Conservation (phyloP, 2,888 invertebrate genomes). For the Sylvicola cinctus region DNA sequence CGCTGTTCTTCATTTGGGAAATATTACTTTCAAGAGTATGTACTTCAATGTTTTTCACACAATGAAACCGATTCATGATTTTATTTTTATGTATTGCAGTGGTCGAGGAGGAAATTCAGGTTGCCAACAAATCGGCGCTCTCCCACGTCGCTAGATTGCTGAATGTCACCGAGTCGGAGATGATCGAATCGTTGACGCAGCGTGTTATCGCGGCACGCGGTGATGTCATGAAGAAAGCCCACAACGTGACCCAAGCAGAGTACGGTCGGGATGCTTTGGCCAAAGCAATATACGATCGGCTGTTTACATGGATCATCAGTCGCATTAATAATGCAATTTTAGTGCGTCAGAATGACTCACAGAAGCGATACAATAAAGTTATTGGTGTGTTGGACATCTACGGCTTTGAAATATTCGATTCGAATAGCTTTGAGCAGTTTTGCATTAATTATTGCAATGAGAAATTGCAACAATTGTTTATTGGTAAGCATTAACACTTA, state of each 20-base stretch:
- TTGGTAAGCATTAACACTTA: slow-evolving; percentile 38
- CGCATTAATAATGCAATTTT: slow-evolving; percentile 82
- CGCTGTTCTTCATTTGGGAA: slow-evolving; percentile 69
- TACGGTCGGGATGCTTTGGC: slow-evolving; percentile 83
- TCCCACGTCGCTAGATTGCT: slow-evolving; percentile 41
- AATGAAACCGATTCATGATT: background rate
- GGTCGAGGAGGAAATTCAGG: slow-evolving; percentile 39
- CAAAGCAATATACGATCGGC: slow-evolving; percentile 86
- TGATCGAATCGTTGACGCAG: slow-evolving; percentile 59
- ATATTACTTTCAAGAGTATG: slow-evolving; percentile 22
- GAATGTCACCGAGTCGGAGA: slow-evolving; percentile 39
- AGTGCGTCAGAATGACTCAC: slow-evolving; percentile 32
- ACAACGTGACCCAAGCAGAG: slow-evolving; percentile 64
- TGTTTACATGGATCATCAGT: slow-evolving; percentile 87
- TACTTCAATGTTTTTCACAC: slow-evolving; percentile 21
- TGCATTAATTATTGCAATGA: slow-evolving; percentile 99
- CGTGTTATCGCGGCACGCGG: slow-evolving; percentile 86
- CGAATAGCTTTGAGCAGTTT: slow-evolving; percentile 95
- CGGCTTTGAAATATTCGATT: slow-evolving; percentile 95
- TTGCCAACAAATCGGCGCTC: slow-evolving; percentile 36
- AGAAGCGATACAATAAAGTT: slow-evolving; percentile 19
- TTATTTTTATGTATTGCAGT: slow-evolving; percentile 24
- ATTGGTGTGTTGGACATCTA: slow-evolving; percentile 91
- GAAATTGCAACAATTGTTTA: slow-evolving; percentile 93
- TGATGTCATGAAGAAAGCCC: slow-evolving; percentile 76